Evolutionary conservation across 2,888 invertebrate genomes (phyloP), one percentile per base, ranked within the genome.

Genomic region (Drosophila mulleri): DNA sequence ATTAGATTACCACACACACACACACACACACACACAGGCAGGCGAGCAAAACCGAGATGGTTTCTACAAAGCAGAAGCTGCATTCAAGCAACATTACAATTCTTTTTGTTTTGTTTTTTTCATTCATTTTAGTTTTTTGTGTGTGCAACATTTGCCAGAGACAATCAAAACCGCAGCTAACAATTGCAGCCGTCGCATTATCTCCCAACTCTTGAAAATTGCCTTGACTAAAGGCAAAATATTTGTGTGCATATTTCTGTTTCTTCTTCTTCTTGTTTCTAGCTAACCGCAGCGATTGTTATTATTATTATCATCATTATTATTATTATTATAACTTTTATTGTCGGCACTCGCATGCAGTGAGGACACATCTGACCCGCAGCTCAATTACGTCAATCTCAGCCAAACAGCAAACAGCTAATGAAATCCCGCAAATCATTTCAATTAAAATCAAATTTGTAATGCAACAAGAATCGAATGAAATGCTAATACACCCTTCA

Each of bases 1-100:
- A 84, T 84, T 84, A 84, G 85, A 85, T 84, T 84, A 82, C 85
- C 86, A 85, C 78, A 83, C 81, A 76, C 26, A 78, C 58, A 32
- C 7, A 32, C 32, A 32, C 29, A 29, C 7, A 29, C 26, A 26
- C 26, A 26, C 26, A 26, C 5, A 26, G 3, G 3, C 26, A 26
- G 26, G 3, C 26, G 3, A 2, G 3, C 8, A 8, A 1, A 16
- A 26, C 3, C n/a, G 11, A 68, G 62, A 62, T 73, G 60, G 60
- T 67, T 65, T 61, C 72, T 29, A 39, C 50, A 50, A 45, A 73
- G 54, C 47, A 64, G 56, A 58, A 62, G 53, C 45, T 56, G 66
- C 68, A 69, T 67, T 74, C 67, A 75, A 75, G 68, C 72, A 63
- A 48, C 73, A 83, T 78, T 81, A 81, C 52, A 70, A 67, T 41